These are phyloP conservation scores for Phylloscopus collybita DNA, from an alignment of 2,797 vertebrate genomes.

Conservation along the genomic window DNA sequence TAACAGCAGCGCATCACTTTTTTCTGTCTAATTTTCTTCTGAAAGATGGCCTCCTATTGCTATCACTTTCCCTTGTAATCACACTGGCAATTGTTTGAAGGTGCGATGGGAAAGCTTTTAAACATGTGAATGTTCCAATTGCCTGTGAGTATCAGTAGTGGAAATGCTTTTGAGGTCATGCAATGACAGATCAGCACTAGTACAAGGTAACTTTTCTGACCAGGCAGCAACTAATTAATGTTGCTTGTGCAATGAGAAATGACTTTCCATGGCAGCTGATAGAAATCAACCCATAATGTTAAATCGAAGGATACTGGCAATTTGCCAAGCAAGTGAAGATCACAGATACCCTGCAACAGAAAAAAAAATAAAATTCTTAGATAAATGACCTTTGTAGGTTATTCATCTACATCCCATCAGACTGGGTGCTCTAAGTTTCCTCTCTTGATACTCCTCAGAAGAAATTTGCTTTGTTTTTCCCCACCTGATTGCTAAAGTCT, in stretches of 20 bases:
- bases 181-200: background rate
- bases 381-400: constrained; percentile 12
- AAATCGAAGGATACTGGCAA: background rate
- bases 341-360: background rate
- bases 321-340: background rate
- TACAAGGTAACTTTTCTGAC: constrained; percentile 7
- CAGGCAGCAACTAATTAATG: constrained; percentile 15
- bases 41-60: background rate
- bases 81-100: background rate
- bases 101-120: background rate
- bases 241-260: background rate
- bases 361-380: background rate
- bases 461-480: constrained; percentile 43
- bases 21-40: background rate
- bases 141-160: background rate
- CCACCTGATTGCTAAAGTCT: constrained; percentile 17
- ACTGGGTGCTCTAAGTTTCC: background rate
- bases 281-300: constrained; percentile 9
- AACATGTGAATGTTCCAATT: background rate
- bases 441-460: background rate
- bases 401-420: background rate
- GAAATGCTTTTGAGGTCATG: background rate
- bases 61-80: background rate
- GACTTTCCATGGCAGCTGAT: background rate
- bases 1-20: background rate